These are phyloP conservation scores for Lithophane ornitopus DNA, from an alignment of 2,888 invertebrate genomes.

Conservation along the genomic window DNA sequence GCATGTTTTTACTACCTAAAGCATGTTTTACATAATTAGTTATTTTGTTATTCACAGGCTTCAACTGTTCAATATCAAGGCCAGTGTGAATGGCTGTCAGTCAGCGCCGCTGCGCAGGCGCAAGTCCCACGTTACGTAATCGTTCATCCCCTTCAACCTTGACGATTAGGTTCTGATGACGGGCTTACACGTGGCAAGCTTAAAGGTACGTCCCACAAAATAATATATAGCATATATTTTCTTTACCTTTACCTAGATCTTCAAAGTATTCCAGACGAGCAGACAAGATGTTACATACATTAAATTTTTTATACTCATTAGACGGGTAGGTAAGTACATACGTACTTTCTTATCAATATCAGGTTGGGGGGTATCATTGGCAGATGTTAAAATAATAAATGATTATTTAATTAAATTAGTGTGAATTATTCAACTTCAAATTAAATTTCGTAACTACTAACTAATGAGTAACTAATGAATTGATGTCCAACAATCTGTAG, in stretches of 20 bases:
- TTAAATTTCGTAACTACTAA: constrained; percentile 4
- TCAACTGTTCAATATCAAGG: constrained; percentile 36
- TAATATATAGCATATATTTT: too few species aligned
- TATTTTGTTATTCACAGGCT: constrained; percentile 16
- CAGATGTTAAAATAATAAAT: neutral
- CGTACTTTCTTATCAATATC: neutral
- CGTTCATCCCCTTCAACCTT: constrained; percentile 71
- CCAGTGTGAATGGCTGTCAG: constrained; percentile 44
- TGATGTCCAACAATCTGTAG: neutral
- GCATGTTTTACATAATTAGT: neutral
- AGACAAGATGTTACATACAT: neutral
- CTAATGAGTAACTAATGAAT: neutral
- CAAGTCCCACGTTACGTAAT: constrained; percentile 48
- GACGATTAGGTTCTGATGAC: constrained; percentile 73
- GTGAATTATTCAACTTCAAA: neutral
- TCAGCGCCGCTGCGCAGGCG: constrained; percentile 47
- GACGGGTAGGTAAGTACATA: neutral
- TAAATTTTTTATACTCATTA: neutral
- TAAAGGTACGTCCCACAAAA: constrained; percentile 57
- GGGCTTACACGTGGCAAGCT: constrained; percentile 73
- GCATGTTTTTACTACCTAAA: neutral
- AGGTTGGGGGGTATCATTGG: constrained; percentile 19
- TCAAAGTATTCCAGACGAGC: neutral
- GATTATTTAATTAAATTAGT: constrained; percentile 2
- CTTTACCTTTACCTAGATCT: too few species aligned